Percentiles rank a stretch among this genome's conserved stretches.
phyloP scores from a whole-genome alignment of 2,888 invertebrate species.

The Kuschelorhynchus macadamiae region DNA sequence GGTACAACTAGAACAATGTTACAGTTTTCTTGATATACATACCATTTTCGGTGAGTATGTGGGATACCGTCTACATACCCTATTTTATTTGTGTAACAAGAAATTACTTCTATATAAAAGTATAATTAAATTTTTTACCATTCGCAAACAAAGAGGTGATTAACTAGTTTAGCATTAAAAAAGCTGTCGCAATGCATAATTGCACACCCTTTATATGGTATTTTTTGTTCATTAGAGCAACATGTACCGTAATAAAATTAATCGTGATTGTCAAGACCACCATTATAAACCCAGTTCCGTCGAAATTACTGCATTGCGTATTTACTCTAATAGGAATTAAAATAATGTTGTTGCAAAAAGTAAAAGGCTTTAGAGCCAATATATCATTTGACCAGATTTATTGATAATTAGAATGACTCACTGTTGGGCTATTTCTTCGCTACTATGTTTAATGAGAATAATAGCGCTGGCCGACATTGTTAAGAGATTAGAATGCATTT shows the following conservation, averaged over 20 bases:
- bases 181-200: conserved; percentile 19
- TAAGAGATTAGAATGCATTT: background rate
- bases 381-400: conserved; percentile 16
- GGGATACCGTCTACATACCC: too few species aligned
- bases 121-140: conserved; percentile 5
- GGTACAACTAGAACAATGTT: too few species aligned
- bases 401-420: conserved; percentile 27
- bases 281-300: conserved; percentile 12
- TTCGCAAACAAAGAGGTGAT: conserved; percentile 19
- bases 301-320: conserved; percentile 30
- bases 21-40: too few species aligned
- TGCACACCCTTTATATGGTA: conserved; percentile 18
- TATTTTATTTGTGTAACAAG: too few species aligned
- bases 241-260: conserved; percentile 19
- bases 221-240: conserved; percentile 31
- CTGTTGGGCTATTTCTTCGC: conserved; percentile 1
- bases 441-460: too few species aligned
- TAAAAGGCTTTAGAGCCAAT: conserved; percentile 31
- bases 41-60: too few species aligned
- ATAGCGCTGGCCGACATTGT: background rate
- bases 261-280: conserved; percentile 15
- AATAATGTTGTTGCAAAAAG: conserved; percentile 36
- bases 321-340: conserved; percentile 33
- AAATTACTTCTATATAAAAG: too few species aligned
- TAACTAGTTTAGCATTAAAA: conserved; percentile 3